These are phyloP conservation scores for Cololabis saira DNA, from an alignment of 2,113 vertebrate species.

Conservation along the genomic window DNA sequence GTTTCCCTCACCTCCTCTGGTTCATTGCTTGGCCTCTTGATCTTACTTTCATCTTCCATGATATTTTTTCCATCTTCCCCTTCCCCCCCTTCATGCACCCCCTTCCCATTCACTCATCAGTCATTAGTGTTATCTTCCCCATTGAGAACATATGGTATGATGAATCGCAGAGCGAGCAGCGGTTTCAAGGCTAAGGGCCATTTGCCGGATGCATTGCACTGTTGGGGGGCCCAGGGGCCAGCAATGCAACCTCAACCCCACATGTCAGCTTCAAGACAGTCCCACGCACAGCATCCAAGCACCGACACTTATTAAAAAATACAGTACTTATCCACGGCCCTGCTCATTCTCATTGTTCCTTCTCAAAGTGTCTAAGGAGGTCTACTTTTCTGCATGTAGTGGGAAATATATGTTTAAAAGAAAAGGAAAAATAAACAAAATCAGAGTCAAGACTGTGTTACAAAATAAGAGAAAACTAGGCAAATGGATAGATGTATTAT, in stretches of 20 bases:
- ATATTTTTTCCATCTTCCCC: conserved; percentile 17
- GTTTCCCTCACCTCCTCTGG: conserved; percentile 8
- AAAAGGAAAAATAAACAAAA: background rate
- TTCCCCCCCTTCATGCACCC: conserved; percentile 47
- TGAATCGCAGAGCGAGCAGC: conserved; percentile 83
- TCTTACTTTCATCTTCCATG: conserved; percentile 22
- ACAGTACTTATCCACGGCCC: conserved; percentile 84
- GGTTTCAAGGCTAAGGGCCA: conserved; percentile 85
- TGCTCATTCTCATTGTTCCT: conserved; percentile 49
- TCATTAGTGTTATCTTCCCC: conserved; percentile 86
- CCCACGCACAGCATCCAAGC: conserved; percentile 56
- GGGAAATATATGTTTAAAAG: conserved; percentile 17
- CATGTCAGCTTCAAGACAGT: conserved; percentile 74
- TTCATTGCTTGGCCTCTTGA: conserved; percentile 17
- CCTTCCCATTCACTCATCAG: conserved; percentile 75
- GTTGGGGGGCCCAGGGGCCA: conserved; percentile 69
- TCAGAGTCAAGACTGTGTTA: too few relatives aligned
- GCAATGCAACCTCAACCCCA: conserved; percentile 76
- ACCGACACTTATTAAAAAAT: conserved; percentile 70
- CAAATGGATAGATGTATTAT: too few relatives aligned
- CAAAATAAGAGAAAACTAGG: background rate
- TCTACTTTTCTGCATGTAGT: conserved; percentile 41
- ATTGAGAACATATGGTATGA: conserved; percentile 88
- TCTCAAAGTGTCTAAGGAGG: conserved; percentile 49
- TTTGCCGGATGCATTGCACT: conserved; percentile 81